Percentiles rank a stretch among this genome's conserved stretches.
phyloP scores from a whole-genome alignment of 2,113 vertebrate genomes.

The Chamaea fasciata region DNA sequence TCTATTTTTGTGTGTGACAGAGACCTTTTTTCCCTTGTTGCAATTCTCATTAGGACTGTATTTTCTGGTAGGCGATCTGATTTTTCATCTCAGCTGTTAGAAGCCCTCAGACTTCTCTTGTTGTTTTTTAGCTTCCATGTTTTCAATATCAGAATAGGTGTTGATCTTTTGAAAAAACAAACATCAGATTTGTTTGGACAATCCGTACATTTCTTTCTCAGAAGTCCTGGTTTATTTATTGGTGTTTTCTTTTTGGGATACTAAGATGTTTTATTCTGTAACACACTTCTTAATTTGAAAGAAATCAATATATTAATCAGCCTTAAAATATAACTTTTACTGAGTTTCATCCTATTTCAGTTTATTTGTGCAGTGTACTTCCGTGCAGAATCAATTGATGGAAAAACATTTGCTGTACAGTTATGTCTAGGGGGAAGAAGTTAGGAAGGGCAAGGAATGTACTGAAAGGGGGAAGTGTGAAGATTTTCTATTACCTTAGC shows the following conservation, averaged over 20 bases:
- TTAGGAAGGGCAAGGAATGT: neutral
- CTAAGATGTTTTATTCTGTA: neutral
- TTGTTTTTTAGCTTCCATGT: neutral
- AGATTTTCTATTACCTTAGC: neutral
- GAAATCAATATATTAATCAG: neutral
- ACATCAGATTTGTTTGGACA: neutral
- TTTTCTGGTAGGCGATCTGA: neutral
- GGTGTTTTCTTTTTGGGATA: neutral
- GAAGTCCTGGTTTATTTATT: neutral
- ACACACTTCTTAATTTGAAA: neutral
- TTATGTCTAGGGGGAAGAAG: neutral
- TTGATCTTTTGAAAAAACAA: neutral
- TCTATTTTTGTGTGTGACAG: neutral
- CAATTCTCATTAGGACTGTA: neutral
- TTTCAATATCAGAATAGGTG: neutral
- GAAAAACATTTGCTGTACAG: neutral
- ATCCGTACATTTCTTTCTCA: neutral
- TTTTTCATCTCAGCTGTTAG: neutral
- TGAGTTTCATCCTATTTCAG: neutral
- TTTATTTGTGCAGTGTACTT: neutral
- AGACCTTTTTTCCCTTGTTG: neutral
- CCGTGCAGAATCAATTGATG: neutral
- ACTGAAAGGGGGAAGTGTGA: neutral
- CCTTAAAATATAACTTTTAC: neutral
- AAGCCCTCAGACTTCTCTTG: neutral